phyloP scores from a whole-genome alignment of 2,113 vertebrate genomes.

The Stegastes partitus region DNA sequence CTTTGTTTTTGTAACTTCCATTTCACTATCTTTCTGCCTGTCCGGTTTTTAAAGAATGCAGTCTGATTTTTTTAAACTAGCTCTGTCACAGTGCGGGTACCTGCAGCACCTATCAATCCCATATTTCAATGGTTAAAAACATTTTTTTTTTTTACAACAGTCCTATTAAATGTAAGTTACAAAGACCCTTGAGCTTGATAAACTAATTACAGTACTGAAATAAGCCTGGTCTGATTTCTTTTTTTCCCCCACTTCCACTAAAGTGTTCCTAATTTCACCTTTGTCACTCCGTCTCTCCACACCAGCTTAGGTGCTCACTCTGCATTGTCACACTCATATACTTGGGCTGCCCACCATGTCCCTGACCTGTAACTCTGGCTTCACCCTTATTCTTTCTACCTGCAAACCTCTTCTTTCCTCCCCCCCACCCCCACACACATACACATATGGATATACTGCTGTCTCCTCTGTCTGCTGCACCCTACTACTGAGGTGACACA shows the following conservation, averaged over 20 bases:
- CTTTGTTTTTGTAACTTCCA: neutral
- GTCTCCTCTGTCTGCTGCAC: constrained; percentile 16
- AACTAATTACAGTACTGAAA: constrained; percentile 11
- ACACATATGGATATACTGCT: constrained; percentile 11
- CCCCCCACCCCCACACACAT: neutral
- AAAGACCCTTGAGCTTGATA: neutral
- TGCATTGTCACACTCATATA: constrained; percentile 43
- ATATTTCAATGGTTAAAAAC: neutral
- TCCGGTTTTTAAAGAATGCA: constrained; percentile 27
- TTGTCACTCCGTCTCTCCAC: neutral
- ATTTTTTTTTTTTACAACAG: neutral
- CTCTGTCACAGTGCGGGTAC: neutral
- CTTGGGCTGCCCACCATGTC: constrained; percentile 6
- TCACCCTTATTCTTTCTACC: neutral
- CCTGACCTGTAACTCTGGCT: constrained; percentile 17
- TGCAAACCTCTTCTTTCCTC: neutral
- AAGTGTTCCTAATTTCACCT: constrained; percentile 9
- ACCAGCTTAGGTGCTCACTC: constrained; percentile 55
- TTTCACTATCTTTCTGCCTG: neutral
- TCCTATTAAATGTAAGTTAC: constrained; percentile 14
- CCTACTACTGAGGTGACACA: constrained; percentile 35
- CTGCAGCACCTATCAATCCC: constrained; percentile 1
- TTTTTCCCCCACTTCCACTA: constrained; percentile 1
- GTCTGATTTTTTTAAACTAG: constrained; percentile 8
- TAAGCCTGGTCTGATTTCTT: constrained; percentile 11